Evolutionary conservation across 1,140 invertebrate genomes (phyloP), one percentile per base, ranked within the genome.

Genomic region (Capitella teleta): DNA sequence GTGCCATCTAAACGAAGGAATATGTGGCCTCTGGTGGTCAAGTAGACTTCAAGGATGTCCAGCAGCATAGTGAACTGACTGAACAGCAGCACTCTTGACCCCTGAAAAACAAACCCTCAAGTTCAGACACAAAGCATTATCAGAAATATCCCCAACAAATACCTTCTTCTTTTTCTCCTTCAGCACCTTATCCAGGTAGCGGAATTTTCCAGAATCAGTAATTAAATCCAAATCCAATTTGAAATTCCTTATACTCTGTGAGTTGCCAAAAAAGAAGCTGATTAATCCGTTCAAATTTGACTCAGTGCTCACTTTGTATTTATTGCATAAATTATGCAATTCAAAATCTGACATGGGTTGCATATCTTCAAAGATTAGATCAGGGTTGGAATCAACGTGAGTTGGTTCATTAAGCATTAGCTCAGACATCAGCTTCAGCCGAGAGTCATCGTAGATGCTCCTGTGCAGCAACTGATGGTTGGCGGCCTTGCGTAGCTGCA

Each of bases 1-100:
- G 57, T 56, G 3, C 73, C 73, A 55, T 74, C 73, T 5, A 74
- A 57, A 40, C 72, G 52, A 34, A 71, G 16, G 50, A 62, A 74
- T 24, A 57, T 60, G 57, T 69, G 60, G 19, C 42, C 50, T 40
- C 58, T 57, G 28, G 55, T 30, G 30, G 68, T 61, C 23, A 73
- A 40, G 57, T 62, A 74, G 8, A 61, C 59, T 52, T 73, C 69
- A 30, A 73, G 49, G 52, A 96, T 80, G 69, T 95, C 88, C 62
- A 97, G 76, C 73, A 95, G 79, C 76, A 91, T 87, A 3, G 87
- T 86, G 71, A 94, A 95, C 75, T 96, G 91, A 66, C 87, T 93
- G 74, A 97, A 97, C 40, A 97, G 80, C 41, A 96, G 73, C 26
- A 93, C 84, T 28, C 88, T 50, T 44, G 70, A 59, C 23, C 61